Conservation (phyloP, 2,797 vertebrate species). For the Novumbra hubbsi region DNA sequence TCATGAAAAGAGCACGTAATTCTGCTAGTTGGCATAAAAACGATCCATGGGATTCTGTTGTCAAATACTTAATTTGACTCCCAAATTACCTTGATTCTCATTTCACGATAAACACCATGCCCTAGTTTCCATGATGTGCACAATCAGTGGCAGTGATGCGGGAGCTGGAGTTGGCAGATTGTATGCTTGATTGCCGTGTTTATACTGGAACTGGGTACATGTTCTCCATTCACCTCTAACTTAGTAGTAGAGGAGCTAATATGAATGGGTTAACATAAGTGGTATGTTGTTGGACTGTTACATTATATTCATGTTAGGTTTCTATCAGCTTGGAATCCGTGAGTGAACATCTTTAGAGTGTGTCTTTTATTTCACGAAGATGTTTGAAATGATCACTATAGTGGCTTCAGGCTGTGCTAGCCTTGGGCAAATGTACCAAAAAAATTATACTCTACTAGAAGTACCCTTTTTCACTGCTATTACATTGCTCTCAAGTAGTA, state of each 20-base stretch:
- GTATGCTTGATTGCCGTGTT: not conserved
- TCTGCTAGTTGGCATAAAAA: not conserved
- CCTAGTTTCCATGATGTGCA: constrained; percentile 7
- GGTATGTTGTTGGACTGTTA: too few species aligned
- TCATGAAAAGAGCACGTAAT: not conserved
- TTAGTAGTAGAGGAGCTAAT: not conserved
- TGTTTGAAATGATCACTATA: too few species aligned
- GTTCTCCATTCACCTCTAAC: not conserved
- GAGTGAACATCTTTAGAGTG: too few species aligned
- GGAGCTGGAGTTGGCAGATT: not conserved
- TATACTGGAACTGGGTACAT: constrained; percentile 5
- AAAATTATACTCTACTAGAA: too few species aligned
- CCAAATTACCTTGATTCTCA: constrained; percentile 1
- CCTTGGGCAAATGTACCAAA: too few species aligned
- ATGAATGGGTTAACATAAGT: not conserved
- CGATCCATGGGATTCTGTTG: not conserved
- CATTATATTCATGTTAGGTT: too few species aligned
- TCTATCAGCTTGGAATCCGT: too few species aligned
- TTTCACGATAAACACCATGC: constrained; percentile 1
- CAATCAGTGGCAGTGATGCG: not conserved
- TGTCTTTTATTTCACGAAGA: too few species aligned
- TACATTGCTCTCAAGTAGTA: too few species aligned
- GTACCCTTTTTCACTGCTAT: too few species aligned
- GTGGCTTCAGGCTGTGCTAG: too few species aligned
- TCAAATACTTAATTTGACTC: constrained; percentile 6